Evolutionary conservation across 2,888 invertebrate genomes (phyloP), one percentile per base, ranked within the genome.

Genomic region (Acrobasis repandana): DNA sequence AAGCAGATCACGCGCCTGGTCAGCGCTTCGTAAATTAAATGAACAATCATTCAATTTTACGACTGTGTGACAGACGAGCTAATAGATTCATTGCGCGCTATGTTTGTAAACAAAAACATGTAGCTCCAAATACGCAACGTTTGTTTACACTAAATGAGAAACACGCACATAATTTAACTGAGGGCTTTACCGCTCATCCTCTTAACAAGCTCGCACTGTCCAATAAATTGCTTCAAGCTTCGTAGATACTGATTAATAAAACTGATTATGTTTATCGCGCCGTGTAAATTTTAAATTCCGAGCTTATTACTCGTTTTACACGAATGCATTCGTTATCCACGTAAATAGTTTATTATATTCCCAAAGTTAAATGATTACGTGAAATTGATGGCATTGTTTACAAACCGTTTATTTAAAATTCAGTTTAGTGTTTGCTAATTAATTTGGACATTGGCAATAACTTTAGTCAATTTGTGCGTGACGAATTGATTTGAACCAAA

Each of bases 211-310:
- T 82, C 72, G 64, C 74, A 76, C 77, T 83, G 80, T 83, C 83
- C 82, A 79, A 86, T 86, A 86, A 87, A 88, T 86, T 83, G 76
- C 79, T 80, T 78, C 71, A 75, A 81, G 82, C 80, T 82, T 80
- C 80, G 77, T 77, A 76, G 74, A 79, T 83, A 84, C 77, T 82
- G 82, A 86, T 86, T 85, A 83, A 83, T 85, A 86, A 82, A 83
- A 83, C 77, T 80, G 81, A 54, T 54, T 54, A 54, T 54, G 76
- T 80, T 79, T 79, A 83, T 81, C 76, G 72, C 73, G 70, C 67
- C 72, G 74, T 74, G 79, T 79, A 79, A 80, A 80, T 81, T 82
- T 81, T 58, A 58, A 58, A 58, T 58, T 58, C 58, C 18, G 43
- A 2, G 43, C 4, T 43, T 43, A 43, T 43, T 43, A 43, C 43